Percentiles rank a stretch among this genome's conserved stretches.
Conservation (phyloP, 2,113 vertebrate species). For the Ceratotherium simum region DNA sequence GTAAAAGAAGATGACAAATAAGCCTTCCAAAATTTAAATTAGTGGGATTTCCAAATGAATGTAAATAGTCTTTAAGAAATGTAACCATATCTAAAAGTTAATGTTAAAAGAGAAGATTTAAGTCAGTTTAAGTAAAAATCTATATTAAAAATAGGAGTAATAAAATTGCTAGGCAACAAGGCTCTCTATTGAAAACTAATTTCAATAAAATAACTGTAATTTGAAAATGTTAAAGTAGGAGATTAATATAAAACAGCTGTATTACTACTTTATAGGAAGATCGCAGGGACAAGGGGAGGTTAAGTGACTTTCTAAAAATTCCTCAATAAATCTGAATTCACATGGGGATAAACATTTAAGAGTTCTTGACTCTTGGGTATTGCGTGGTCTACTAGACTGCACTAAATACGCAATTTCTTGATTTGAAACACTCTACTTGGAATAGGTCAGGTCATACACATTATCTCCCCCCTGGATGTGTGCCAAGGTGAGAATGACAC, state of each 20-base stretch:
- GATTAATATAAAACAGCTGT: constrained; percentile 46
- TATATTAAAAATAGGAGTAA: constrained; percentile 53
- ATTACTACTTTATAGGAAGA: not conserved
- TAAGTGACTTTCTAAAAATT: constrained; percentile 44
- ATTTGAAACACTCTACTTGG: constrained; percentile 23
- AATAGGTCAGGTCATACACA: not conserved
- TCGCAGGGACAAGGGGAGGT: not conserved
- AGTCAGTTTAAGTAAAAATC: constrained; percentile 25
- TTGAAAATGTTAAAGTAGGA: constrained; percentile 13
- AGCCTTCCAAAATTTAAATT: constrained; percentile 69
- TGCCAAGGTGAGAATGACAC: not conserved
- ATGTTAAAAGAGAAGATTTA: constrained; percentile 35
- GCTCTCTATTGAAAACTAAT: constrained; percentile 45
- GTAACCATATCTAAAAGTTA: constrained; percentile 41
- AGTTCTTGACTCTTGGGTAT: not conserved
- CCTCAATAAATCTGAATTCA: constrained; percentile 42
- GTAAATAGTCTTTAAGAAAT: constrained; percentile 28
- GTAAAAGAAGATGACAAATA: constrained; percentile 65
- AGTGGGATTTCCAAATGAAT: constrained; percentile 61
- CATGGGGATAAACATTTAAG: constrained; percentile 23
- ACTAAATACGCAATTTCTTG: constrained; percentile 58
- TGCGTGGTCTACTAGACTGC: constrained; percentile 33
- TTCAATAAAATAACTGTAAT: constrained; percentile 23
- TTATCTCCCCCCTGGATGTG: not conserved
- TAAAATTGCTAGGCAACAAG: constrained; percentile 20